Evolutionary conservation across 2,888 invertebrate genomes (phyloP), one percentile per base, ranked within the genome.

Genomic region (Sphecodes monilicornis): DNA sequence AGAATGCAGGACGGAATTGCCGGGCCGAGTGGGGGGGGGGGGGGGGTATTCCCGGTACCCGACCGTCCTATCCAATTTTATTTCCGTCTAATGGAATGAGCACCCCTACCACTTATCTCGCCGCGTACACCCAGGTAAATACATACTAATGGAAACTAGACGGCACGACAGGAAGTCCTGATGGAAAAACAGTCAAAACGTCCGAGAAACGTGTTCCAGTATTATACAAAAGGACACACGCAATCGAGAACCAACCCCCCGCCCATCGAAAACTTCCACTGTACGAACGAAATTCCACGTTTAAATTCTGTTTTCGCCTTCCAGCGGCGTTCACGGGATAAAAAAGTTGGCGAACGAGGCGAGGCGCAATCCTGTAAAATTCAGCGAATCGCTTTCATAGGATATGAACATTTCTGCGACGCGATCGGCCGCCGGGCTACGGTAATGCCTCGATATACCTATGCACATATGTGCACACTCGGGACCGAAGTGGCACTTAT

Each of bases 11-110:
- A 85, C 80, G 80, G 86, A 90, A 90, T 85, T 89, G 71, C 54
- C 41, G 77, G 16, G 39, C 8, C 1, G 39, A n/a, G n/a, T n/a
- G 5, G 0, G 39, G 6, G 39, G 0, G 39, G 8, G 3, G 50
- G 5, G 1, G 18, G 22, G 50, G 43, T 11, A 70, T 60, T 73
- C 71, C 46, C 46, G 50, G 41, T 60, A 29, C 54, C 43, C 57
- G 57, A 68, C 57, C 57, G 50, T 76, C 60, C 79, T 72, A 78
- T 85, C 84, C 82, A 88, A 89, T 89, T 88, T 89, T 89, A 89
- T 89, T 85, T 64, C 66, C 54, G 75, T 68, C 71, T 81, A 89
- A 85, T 82, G 78, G 79, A 88, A 85, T 80, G 43, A 69, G 46
- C 66, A 32, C 50, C 72, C 46, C 50, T 26, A 13, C 68, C 72